Conservation (phyloP, 1,140 invertebrate genomes). For the Ericerus pela region DNA sequence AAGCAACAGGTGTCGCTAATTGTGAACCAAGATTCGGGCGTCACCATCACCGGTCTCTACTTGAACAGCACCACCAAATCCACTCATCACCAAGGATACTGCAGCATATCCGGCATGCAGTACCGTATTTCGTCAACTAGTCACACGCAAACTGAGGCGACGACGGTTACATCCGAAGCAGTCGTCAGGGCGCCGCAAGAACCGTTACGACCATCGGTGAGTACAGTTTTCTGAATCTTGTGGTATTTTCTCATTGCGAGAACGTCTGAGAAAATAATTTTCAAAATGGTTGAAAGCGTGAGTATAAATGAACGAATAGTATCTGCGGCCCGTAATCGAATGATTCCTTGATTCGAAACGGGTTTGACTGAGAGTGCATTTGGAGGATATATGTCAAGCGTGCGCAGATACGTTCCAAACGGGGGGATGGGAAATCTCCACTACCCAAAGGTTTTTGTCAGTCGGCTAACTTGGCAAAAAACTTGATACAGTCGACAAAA, state of each 20-base stretch:
- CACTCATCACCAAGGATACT: constrained; percentile 64
- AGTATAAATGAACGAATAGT: too few species aligned
- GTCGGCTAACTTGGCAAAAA: too few species aligned
- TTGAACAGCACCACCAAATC: constrained; percentile 53
- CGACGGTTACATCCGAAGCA: constrained; percentile 49
- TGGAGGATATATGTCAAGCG: neutral
- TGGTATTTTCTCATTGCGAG: neutral
- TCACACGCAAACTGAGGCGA: constrained; percentile 60
- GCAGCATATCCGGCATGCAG: constrained; percentile 65
- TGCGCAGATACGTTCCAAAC: neutral
- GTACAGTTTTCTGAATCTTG: neutral
- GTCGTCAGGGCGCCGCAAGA: constrained; percentile 23
- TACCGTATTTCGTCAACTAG: constrained; percentile 60
- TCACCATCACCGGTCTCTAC: constrained; percentile 69
- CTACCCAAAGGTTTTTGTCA: too few species aligned
- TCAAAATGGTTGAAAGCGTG: too few species aligned
- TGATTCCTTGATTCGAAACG: too few species aligned
- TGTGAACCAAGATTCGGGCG: constrained; percentile 54
- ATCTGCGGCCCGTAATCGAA: too few species aligned
- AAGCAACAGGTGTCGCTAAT: constrained; percentile 19
- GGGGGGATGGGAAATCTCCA: neutral
- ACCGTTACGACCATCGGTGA: neutral
- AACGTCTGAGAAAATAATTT: too few species aligned
- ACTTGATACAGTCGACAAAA: too few species aligned
- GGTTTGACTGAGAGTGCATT: neutral